Evolutionary conservation across 2,113 vertebrate genomes (phyloP).

Genomic region (Mesoclemmys tuberculata): DNA sequence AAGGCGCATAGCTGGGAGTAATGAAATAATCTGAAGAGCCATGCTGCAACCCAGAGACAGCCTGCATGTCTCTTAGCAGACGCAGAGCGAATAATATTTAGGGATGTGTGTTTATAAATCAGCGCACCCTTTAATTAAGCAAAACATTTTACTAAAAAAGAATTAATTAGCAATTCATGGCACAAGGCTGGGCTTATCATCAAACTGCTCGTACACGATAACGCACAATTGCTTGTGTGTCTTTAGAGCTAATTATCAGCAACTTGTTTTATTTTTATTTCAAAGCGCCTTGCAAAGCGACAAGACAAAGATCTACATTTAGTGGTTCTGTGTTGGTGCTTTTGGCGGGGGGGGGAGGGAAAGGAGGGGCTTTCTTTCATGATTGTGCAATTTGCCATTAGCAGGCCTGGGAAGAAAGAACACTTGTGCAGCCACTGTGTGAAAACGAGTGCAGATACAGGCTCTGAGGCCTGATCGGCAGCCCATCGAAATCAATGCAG

Average conservation of each 20-base stretch:
- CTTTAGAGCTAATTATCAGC: slow-evolving; percentile 77
- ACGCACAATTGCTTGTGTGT: slow-evolving; percentile 72
- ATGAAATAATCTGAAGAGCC: slow-evolving; percentile 73
- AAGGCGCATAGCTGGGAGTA: slow-evolving; percentile 56
- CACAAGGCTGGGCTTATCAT: slow-evolving; percentile 73
- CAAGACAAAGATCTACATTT: slow-evolving; percentile 47
- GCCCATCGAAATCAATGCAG: not conserved
- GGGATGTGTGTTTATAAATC: slow-evolving; percentile 77
- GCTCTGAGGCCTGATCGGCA: not conserved
- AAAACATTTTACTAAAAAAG: slow-evolving; percentile 80
- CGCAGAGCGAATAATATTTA: slow-evolving; percentile 70
- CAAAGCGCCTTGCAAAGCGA: slow-evolving; percentile 35
- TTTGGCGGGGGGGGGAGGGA: too few species aligned
- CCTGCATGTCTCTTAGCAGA: slow-evolving; percentile 54
- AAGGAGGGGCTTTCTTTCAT: slow-evolving; percentile 1
- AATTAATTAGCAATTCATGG: slow-evolving; percentile 81
- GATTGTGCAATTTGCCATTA: not conserved
- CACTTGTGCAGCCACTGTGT: not conserved
- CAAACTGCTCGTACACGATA: slow-evolving; percentile 69
- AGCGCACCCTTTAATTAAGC: slow-evolving; percentile 82
- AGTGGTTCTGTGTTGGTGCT: not conserved
- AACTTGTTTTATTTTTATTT: slow-evolving; percentile 69
- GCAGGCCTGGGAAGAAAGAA: not conserved
- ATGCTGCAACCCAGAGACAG: slow-evolving; percentile 48
- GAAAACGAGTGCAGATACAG: not conserved